Evolutionary conservation across 2,888 invertebrate species (phyloP), one percentile per base, ranked within the genome.

Genomic region (Labia minor): DNA sequence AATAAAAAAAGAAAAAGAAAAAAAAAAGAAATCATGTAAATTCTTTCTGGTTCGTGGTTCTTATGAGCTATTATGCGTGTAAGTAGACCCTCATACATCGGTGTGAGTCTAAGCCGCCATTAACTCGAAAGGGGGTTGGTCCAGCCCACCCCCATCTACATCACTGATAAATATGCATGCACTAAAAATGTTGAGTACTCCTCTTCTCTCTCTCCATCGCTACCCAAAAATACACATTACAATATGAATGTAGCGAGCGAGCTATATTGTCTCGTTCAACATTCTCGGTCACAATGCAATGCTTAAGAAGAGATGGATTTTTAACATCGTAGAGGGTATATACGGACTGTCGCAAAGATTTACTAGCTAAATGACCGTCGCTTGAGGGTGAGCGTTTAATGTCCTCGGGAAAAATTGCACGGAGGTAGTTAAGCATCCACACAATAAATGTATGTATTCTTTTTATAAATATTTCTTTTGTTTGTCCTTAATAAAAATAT

Each of bases 401-500:
- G 49, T 49, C 49, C 49, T 49, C 14, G 49, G 49, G 49, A 49
- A 49, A n/a, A 49, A 49, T n/a, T 49, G 26, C 26, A 26, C 8
- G 26, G 26, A 26, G 26, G 26, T 26, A 26, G 26, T 26, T 26
- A 26, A 26, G 26, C 26, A 26, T 26, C 26, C 26, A 26, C 26
- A 26, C 2, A 49, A 49, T 49, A 49, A 49, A 49, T 49, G 16
- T n/a, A 49, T 49, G 49, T 14, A 49, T 49, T 49, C 49, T 49
- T 49, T 49, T 49, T 49, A 49, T 49, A 49, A 49, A 49, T 49
- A 49, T 49, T 49, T 14, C 49, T 49, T 49, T 49, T 49, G 49
- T 49, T 49, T 49, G 49, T 49, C 49, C 49, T 49, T 49, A 49
- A 49, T 49, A 49, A 49, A 49, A 49, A 49, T 49, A 49, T 49